A percentile compares a stretch with the other conserved stretches of the same genome.
phyloP scores from a whole-genome alignment of 1,140 invertebrate genomes.

The Calosoma granatense region DNA sequence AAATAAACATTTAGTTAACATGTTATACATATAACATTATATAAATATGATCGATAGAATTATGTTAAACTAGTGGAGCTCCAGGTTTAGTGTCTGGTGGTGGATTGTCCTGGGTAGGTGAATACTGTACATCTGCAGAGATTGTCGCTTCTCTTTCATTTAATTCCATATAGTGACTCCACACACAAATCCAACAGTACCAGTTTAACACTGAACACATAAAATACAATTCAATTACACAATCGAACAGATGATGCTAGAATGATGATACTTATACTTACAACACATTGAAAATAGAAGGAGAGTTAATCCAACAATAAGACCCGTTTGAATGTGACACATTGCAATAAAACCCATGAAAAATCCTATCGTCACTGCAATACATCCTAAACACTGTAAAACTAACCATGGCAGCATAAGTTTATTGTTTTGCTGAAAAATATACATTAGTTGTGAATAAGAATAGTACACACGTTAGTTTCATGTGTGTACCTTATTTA shows the following conservation, averaged over 20 bases:
- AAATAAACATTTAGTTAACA: too few relatives aligned
- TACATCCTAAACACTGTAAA: neutral
- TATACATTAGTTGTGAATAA: neutral
- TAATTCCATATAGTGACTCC: neutral
- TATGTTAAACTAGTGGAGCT: neutral
- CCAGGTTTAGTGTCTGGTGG: neutral
- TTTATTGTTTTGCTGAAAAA: neutral
- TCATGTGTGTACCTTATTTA: neutral
- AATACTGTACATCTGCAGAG: too few relatives aligned
- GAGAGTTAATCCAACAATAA: neutral
- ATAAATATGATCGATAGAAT: too few relatives aligned
- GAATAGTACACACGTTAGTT: too few relatives aligned
- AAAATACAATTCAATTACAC: neutral
- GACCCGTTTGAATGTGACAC: neutral
- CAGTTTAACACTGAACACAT: neutral
- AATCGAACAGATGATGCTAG: too few relatives aligned
- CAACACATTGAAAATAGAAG: neutral
- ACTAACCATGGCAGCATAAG: neutral
- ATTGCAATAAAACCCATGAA: neutral
- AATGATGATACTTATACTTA: neutral
- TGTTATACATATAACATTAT: too few relatives aligned
- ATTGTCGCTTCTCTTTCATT: neutral
- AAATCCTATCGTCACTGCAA: neutral
- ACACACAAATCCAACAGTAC: neutral
- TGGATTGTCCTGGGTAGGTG: too few relatives aligned